Conservation (phyloP, 2,888 invertebrate genomes). For the Eumerus sabulonum region DNA sequence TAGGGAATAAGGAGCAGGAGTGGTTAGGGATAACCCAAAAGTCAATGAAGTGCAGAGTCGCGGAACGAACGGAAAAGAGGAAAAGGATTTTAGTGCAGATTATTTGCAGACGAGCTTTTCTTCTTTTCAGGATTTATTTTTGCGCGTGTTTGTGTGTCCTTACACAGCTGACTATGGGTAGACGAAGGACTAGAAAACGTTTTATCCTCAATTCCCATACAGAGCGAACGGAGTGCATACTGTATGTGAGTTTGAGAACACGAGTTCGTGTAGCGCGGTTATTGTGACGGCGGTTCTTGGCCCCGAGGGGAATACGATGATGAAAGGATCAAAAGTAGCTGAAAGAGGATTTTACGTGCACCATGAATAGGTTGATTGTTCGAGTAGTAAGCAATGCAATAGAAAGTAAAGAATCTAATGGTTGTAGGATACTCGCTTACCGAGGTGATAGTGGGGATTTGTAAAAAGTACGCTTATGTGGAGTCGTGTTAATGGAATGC, state of each 20-base stretch:
- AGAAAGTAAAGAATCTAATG: conserved; percentile 63
- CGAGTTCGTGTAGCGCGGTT: conserved; percentile 33
- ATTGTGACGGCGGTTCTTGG: conserved; percentile 48
- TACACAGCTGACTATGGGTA: conserved; percentile 13
- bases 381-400: conserved; percentile 35
- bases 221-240: too few species aligned
- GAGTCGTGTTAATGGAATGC: conserved; percentile 61
- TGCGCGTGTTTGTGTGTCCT: conserved; percentile 30
- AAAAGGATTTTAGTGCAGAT: conserved; percentile 66
- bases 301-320: not conserved
- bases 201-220: conserved; percentile 52
- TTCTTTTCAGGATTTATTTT: conserved; percentile 1
- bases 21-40: too few species aligned
- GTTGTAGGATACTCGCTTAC: conserved; percentile 65
- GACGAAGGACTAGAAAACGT: conserved; percentile 10
- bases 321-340: conserved; percentile 63
- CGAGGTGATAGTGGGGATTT: conserved; percentile 62
- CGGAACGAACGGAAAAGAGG: not conserved
- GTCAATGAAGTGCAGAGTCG: too few species aligned
- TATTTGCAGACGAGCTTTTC: conserved; percentile 61
- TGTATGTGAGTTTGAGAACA: too few species aligned
- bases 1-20: too few species aligned
- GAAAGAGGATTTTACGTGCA: conserved; percentile 58
- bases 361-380: conserved; percentile 56
- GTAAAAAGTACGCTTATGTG: not conserved